A percentile compares a stretch with the other conserved stretches of the same genome.
Conservation (phyloP, 1,140 invertebrate species). For the Hyles euphorbiae region DNA sequence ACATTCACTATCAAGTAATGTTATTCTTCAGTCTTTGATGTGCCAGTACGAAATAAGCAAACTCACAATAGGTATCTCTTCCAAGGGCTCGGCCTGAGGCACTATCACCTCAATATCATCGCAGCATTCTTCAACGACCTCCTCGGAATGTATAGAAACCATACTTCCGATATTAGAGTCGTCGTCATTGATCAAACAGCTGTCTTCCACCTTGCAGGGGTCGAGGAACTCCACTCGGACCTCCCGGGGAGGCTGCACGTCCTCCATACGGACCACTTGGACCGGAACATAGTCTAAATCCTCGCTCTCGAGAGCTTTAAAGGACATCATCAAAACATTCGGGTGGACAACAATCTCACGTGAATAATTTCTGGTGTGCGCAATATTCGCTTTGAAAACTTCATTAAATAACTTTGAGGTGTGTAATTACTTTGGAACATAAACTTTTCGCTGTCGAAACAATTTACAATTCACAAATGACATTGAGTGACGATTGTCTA, state of each 20-base stretch:
- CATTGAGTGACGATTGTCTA: no score
- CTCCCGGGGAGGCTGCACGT: slow-evolving; percentile 47
- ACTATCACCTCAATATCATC: slow-evolving; percentile 32
- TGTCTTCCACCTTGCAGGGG: slow-evolving; percentile 30
- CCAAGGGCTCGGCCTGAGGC: slow-evolving; percentile 23
- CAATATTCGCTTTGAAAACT: no score
- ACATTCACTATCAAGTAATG: no score
- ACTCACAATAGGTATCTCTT: slow-evolving; percentile 4
- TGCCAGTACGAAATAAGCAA: neutral
- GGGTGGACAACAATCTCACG: no score
- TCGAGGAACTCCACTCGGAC: slow-evolving; percentile 27
- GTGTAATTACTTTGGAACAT: no score
- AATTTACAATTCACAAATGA: no score
- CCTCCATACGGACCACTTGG: slow-evolving; percentile 53
- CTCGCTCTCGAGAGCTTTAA: slow-evolving; percentile 42
- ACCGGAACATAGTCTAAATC: slow-evolving; percentile 50
- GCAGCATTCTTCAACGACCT: slow-evolving; percentile 22
- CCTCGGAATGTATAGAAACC: slow-evolving; percentile 49
- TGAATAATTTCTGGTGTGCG: no score
- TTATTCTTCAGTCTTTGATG: neutral
- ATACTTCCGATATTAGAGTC: slow-evolving; percentile 54
- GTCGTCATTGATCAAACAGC: slow-evolving; percentile 35
- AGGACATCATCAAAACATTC: slow-evolving; percentile 35
- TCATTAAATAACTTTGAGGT: no score
- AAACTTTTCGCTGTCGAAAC: no score